Base-by-base conservation (phyloP, 2,797 vertebrate species). In the Sus cebifrons region DNA sequence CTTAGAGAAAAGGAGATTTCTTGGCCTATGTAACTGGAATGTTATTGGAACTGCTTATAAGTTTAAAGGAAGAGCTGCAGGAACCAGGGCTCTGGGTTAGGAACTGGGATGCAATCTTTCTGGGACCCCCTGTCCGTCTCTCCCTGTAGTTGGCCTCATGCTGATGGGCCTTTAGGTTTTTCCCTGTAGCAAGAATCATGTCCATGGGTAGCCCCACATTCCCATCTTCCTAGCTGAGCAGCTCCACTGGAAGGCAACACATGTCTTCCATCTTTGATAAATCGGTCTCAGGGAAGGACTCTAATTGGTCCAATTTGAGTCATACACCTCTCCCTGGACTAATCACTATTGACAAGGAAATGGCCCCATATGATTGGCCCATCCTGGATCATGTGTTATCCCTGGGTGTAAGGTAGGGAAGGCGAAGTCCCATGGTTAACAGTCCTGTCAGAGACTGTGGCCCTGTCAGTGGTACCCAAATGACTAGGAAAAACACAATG, bases 401-500 rank as follows among this genome's bases (percentile, higher is more conserved):
- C n/a, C 29, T 71, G 54, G 71, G 25, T 68, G 44, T 14, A 2
- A 58, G 54, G 4, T 54, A 90, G 32, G 64, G 64, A 78, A 82
- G 44, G 56, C 23, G 25, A 44, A 75, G 52, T 74, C 44, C 83
- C 81, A 16, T 64, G 62, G 40, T n/a, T 52, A 58, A 36, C 15
- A 56, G 1, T 52, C 21, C 49, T 77, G 20, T 91, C 73, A 89
- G 82, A 83, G 89, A 89, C 60, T 82, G 21, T 64, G 13, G 71
- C 12, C 75, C 21, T 29, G n/a, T 12, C 56, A 10, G 65, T 85
- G n/a, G 20, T 78, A 32, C 18, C 64, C 74, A 62, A 32, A 14
- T 60, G 32, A 52, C 60, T 54, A 23, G 78, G 92, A 36, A 96
- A 95, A 92, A 29, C 17, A 17, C 44, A 27, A 65, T 94, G 70